Evolutionary conservation across 2,888 invertebrate genomes (phyloP), one percentile per base, ranked within the genome.

Genomic region (Koerneria pararmatus): DNA sequence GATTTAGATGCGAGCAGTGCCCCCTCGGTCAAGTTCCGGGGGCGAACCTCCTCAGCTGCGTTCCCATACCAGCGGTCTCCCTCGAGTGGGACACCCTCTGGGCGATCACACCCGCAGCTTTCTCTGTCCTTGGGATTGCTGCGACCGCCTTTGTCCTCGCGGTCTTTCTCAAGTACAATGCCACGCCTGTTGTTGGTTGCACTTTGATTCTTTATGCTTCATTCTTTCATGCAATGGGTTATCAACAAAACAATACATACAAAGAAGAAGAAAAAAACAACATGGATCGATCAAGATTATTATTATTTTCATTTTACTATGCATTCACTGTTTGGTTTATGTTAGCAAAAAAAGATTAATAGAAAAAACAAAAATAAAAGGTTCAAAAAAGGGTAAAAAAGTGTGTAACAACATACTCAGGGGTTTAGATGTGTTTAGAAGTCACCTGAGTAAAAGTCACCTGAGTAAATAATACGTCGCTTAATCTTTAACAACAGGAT

Each of bases 21-120:
- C 89, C 88, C 0, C 86, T 88, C 29, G 88, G 88, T 0, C 84
- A 85, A 67, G 89, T 89, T 88, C 89, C 89, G 0, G 88, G 88
- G 77, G 80, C 85, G 3, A 86, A 89, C 77, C 88, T 88, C 84
- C 84, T 86, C 15, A 85, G 84, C 22, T 89, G 89, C 78, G 84
- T 85, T 51, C 87, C 87, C 71, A 85, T 89, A 63, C 72, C 74
- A n/a, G 66, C 86, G 85, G 58, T 87, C 87, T 1, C 86, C 87
- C 87, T 90, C 58, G 68, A 68, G 62, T 75, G 74, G 74, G 68
- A 74, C 62, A 71, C 87, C 71, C 87, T 89, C 0, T 90, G 89
- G 89, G 89, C 88, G 69, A 83, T 89, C 19, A 87, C 89, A 3
- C 89, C 89, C 0, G 85, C 89, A 15, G 84, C 86, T 15, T 89